Percentiles rank a stretch among this genome's conserved stretches.
These are phyloP conservation scores for Enchytraeus crypticus DNA, from an alignment of 2,888 invertebrate genomes.

Conservation along the genomic window DNA sequence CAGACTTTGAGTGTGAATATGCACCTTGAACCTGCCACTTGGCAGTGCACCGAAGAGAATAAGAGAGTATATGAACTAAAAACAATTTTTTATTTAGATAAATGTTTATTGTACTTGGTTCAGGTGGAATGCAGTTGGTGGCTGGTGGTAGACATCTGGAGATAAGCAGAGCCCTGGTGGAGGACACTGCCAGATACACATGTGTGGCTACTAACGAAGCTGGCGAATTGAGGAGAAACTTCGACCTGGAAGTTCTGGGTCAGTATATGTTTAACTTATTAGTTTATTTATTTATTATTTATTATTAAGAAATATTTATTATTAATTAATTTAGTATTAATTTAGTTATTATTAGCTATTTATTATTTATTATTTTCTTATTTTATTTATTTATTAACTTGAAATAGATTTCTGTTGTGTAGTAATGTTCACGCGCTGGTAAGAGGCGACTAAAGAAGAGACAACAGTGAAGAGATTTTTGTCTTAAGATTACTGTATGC, in stretches of 20 bases:
- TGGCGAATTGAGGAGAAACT: conserved; percentile 45
- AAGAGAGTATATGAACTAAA: too few relatives aligned
- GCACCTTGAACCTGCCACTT: too few relatives aligned
- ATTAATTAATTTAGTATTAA: background rate
- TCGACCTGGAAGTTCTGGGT: conserved; percentile 44
- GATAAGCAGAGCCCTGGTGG: conserved; percentile 33
- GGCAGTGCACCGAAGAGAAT: too few relatives aligned
- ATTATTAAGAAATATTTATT: background rate
- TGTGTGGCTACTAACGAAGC: conserved; percentile 52
- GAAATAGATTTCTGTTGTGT: too few relatives aligned
- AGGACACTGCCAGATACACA: conserved; percentile 48
- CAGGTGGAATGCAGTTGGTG: conserved; percentile 18
- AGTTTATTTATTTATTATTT: background rate
- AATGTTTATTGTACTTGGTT: background rate
- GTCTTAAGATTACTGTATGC: too few relatives aligned
- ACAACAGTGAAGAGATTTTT: too few relatives aligned
- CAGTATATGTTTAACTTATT: conserved; percentile 8
- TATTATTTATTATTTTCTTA: background rate
- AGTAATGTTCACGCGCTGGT: too few relatives aligned
- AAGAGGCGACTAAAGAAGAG: too few relatives aligned
- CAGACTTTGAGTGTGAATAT: too few relatives aligned
- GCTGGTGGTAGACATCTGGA: conserved; percentile 32
- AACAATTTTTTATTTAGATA: background rate
- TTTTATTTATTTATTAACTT: too few relatives aligned
- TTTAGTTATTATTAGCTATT: background rate